Evolutionary conservation across 2,888 invertebrate species (phyloP), one percentile per base, ranked within the genome.

Genomic region (Tanypteryx hageni): DNA sequence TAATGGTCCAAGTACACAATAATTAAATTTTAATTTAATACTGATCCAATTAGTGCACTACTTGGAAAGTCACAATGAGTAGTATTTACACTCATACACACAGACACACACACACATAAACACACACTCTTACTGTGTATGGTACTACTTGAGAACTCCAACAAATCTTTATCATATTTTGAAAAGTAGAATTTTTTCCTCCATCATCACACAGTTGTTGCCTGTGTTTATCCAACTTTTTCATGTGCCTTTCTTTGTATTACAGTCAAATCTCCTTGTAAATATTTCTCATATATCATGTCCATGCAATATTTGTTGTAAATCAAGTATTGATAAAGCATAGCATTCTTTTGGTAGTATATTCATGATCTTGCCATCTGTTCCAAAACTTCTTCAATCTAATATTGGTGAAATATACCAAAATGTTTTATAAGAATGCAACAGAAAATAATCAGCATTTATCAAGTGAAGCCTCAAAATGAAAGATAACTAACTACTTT

Each of bases 161-260:
- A 68, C n/a, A 44, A 16, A 89, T 89, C 83, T 64, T 84, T 64
- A 58, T 61, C 61, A 44, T 84, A 31, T 92, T 92, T 92, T 82
- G 83, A 92, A 82, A 61, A 11, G 92, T 92, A 92, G 92, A 92
- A 44, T 92, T 92, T 58, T 92, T 92, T 58, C 84, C 83, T 83
- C 92, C 59, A n/a, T 68, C 64, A 84, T 92, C 82, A 92, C 92
- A 82, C 59, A n/a, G 64, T 61, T 82, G 92, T 82, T 92, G 92
- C 92, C 92, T 92, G 92, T 92, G 82, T 92, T 92, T 81, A 92
- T 92, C 84, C 92, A 92, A 92, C 92, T 92, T 92, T 92, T 92
- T 92, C 83, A 92, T 92, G 92, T 92, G 92, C 92, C 92, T 92
- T 92, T 92, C 92, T 92, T 92, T 92, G 83, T 92, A 92, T 92